Evolutionary conservation across 2,888 invertebrate genomes (phyloP).

Genomic region (Esperia sulphurella): DNA sequence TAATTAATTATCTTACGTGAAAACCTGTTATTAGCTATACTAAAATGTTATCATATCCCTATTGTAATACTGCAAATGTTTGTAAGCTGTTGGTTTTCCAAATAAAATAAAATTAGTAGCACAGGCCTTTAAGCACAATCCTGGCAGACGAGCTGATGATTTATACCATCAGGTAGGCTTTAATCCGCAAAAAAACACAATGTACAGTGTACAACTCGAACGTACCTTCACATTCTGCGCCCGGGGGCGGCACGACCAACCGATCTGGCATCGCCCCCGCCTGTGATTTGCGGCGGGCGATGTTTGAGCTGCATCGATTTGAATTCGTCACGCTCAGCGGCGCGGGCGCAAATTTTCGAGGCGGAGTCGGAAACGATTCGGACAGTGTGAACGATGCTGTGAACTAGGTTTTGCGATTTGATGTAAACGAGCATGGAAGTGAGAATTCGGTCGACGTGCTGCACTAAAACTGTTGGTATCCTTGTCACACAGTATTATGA

Average conservation of each 20-base stretch:
- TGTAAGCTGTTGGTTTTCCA: no score
- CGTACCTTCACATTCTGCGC: slow-evolving; percentile 18
- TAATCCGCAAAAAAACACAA: background rate
- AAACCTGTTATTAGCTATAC: no score
- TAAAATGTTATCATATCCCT: no score
- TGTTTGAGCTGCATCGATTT: slow-evolving; percentile 53
- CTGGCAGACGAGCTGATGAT: no score
- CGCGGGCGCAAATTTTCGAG: slow-evolving; percentile 51
- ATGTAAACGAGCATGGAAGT: background rate
- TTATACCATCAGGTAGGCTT: no score
- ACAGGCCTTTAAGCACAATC: no score
- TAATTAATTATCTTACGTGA: no score
- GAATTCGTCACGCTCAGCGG: slow-evolving; percentile 58
- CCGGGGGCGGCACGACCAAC: slow-evolving; percentile 43
- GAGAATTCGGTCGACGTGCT: no score
- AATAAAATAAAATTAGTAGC: no score
- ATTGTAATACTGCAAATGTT: no score
- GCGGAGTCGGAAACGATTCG: slow-evolving; percentile 46
- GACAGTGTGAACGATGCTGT: slow-evolving; percentile 33
- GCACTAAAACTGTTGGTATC: no score
- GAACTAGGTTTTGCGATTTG: background rate
- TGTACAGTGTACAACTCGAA: slow-evolving; percentile 19
- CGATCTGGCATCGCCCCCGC: slow-evolving; percentile 45
- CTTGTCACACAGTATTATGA: no score
- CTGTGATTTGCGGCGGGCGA: slow-evolving; percentile 51